phyloP scores from a whole-genome alignment of 2,797 vertebrate genomes.

The Cheirogaleus major region DNA sequence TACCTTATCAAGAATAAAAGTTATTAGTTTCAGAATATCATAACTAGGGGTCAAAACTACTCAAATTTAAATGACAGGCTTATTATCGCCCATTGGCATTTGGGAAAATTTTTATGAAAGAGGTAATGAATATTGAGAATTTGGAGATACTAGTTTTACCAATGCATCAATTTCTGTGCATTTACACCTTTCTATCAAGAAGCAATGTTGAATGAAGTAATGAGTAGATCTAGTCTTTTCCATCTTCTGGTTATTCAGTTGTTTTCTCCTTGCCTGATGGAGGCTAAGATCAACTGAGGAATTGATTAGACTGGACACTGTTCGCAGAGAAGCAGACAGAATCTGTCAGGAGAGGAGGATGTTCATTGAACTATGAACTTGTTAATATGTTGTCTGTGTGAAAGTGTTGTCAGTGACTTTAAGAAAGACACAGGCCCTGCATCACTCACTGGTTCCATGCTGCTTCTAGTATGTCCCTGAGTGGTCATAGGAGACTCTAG shows the following conservation, averaged over 20 bases:
- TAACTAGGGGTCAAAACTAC: not conserved
- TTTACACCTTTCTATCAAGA: not conserved
- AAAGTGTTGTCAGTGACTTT: not conserved
- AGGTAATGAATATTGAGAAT: not conserved
- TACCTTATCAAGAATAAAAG: not conserved
- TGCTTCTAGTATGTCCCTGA: not conserved
- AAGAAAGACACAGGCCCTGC: fast-evolving
- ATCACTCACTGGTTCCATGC: not conserved
- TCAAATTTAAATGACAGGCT: not conserved
- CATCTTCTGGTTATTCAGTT: not conserved
- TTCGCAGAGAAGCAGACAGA: not conserved
- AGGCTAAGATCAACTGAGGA: not conserved
- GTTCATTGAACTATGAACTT: not conserved
- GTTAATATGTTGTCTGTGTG: not conserved
- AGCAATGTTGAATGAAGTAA: not conserved
- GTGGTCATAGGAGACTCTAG: not conserved
- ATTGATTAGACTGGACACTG: not conserved
- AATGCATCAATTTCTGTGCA: not conserved
- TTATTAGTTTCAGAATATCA: not conserved
- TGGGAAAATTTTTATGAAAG: not conserved
- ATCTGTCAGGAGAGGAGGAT: not conserved
- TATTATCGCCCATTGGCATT: not conserved
- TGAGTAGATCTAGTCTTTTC: not conserved
- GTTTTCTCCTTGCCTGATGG: not conserved
- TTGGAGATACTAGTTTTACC: not conserved